Evolutionary conservation across 2,888 invertebrate species (phyloP).

Genomic region (Noctua comes): DNA sequence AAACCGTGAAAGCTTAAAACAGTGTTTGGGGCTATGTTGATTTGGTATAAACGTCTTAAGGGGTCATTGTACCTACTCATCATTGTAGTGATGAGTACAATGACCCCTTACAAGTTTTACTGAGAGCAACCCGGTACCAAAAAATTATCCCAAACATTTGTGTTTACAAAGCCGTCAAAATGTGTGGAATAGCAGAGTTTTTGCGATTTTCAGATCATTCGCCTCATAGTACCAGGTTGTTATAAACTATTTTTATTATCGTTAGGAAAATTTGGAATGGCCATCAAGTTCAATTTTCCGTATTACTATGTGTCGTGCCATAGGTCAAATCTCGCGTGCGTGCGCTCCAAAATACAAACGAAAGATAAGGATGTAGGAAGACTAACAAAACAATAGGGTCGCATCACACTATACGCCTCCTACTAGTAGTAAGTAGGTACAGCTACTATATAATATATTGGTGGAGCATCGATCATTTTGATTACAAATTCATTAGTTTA

Average conservation of each 20-base stretch:
- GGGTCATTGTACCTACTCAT: not conserved
- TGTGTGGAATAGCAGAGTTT: not conserved
- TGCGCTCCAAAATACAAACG: slow-evolving; percentile 15
- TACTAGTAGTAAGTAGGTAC: not conserved
- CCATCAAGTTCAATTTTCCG: not conserved
- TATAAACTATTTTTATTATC: not conserved
- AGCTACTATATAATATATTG: slow-evolving; percentile 30
- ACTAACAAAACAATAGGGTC: slow-evolving; percentile 36
- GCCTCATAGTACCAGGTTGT: not conserved
- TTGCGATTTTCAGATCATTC: not conserved
- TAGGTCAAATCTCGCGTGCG: slow-evolving; percentile 16
- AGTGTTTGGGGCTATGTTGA: no score
- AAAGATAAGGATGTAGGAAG: slow-evolving; percentile 46
- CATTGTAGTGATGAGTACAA: no score
- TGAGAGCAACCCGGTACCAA: not conserved
- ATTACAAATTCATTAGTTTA: slow-evolving; percentile 74
- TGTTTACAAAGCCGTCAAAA: not conserved
- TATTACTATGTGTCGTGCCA: not conserved
- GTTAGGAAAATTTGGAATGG: not conserved
- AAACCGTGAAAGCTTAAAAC: no score
- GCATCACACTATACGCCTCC: not conserved
- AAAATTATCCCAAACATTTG: not conserved
- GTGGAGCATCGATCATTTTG: slow-evolving; percentile 57
- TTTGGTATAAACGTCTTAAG: no score
- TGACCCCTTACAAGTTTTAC: not conserved